phyloP scores from a whole-genome alignment of 2,113 vertebrate species.

The Tupaia chinensis region DNA sequence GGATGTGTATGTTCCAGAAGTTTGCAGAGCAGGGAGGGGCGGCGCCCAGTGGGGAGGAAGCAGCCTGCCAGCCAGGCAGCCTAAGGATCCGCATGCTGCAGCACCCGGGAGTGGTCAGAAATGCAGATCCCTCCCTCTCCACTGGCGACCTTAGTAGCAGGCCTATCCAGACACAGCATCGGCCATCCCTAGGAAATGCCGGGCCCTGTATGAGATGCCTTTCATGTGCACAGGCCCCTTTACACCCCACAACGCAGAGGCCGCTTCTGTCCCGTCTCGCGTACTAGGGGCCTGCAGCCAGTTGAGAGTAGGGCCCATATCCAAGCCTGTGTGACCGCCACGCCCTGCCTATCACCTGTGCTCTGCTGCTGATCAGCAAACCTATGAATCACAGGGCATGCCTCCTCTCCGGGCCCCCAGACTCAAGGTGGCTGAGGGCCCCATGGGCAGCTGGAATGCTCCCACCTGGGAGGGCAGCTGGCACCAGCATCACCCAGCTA shows the following conservation, averaged over 20 bases:
- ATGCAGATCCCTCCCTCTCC: accelerated
- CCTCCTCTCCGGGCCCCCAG: neutral
- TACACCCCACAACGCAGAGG: no score
- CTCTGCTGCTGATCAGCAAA: neutral
- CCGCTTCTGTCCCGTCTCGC: accelerated
- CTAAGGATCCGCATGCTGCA: no score
- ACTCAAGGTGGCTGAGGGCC: neutral
- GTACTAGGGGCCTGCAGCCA: neutral
- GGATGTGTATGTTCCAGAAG: no score
- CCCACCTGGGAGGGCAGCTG: neutral
- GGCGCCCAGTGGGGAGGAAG: neutral
- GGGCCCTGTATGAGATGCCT: accelerated
- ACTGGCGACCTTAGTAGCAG: no score
- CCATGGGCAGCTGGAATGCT: accelerated
- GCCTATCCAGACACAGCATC: neutral
- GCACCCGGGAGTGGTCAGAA: no score
- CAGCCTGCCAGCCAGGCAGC: no score
- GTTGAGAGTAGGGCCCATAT: neutral
- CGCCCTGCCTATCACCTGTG: accelerated
- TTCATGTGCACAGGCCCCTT: no score
- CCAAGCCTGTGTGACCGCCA: neutral
- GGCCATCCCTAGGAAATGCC: accelerated
- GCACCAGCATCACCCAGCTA: neutral
- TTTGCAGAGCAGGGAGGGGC: no score
- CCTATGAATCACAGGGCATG: no score